Evolutionary conservation across 2,888 invertebrate species (phyloP).

Genomic region (Agrochola circellaris): DNA sequence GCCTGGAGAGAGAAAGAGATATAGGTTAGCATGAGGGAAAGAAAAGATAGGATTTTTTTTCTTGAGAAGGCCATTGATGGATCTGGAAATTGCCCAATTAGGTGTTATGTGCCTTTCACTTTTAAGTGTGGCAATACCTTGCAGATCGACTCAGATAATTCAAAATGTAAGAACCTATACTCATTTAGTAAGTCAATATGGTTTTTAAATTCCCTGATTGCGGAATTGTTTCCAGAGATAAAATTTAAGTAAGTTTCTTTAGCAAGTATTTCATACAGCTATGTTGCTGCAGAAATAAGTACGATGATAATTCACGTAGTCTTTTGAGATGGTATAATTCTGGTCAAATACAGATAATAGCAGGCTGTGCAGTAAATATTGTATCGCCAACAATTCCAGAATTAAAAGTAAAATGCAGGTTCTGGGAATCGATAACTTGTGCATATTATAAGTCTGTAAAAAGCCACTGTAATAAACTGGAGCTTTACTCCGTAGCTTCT

Average conservation of each 20-base stretch:
- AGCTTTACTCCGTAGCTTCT: neutral
- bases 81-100: too few relatives aligned
- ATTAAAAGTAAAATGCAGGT: neutral
- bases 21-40: neutral
- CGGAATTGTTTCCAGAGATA: too few relatives aligned
- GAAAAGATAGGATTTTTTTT: neutral
- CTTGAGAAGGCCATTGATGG: neutral
- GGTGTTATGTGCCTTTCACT: neutral
- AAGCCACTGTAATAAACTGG: neutral
- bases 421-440: neutral
- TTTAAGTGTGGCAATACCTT: neutral
- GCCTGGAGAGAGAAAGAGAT: slow-evolving; percentile 83
- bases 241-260: too few relatives aligned
- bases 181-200: neutral
- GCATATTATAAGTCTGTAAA: neutral
- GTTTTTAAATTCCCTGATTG: too few relatives aligned
- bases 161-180: neutral
- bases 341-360: too few relatives aligned
- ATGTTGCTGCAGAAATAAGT: too few relatives aligned
- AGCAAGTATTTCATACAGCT: too few relatives aligned
- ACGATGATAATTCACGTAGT: neutral
- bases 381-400: too few relatives aligned
- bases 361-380: neutral
- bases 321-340: neutral
- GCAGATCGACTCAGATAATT: neutral